These are phyloP conservation scores for Peromyscus maniculatus DNA, from an alignment of 2,113 vertebrate species.

Conservation along the genomic window DNA sequence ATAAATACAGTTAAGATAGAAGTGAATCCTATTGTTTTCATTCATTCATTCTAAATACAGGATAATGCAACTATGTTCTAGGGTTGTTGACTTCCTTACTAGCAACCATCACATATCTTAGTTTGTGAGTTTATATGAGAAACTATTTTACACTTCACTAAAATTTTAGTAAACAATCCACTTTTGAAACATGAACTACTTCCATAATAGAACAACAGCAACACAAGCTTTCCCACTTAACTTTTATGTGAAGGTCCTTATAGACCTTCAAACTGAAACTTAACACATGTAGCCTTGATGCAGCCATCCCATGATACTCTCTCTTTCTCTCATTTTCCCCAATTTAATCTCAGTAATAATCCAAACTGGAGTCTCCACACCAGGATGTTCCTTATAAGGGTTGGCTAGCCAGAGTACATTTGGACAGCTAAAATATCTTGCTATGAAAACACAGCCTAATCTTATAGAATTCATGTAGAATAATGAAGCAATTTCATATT, in stretches of 20 bases:
- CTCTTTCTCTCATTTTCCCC: neutral
- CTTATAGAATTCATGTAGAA: constrained; percentile 16
- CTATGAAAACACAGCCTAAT: neutral
- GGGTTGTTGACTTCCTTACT: neutral
- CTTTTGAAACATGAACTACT: constrained; percentile 36
- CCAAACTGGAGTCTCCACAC: neutral
- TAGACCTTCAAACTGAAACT: neutral
- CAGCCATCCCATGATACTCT: neutral
- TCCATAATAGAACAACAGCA: neutral
- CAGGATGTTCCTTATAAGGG: constrained; percentile 5
- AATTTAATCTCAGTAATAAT: neutral
- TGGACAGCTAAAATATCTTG: neutral
- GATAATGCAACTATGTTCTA: neutral
- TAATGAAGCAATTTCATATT: neutral
- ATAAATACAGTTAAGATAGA: neutral
- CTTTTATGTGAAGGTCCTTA: neutral
- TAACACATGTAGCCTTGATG: neutral
- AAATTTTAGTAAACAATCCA: neutral
- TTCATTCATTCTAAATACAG: neutral
- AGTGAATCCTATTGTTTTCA: neutral
- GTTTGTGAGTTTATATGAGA: neutral
- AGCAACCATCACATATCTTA: neutral
- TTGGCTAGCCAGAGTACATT: constrained; percentile 30
- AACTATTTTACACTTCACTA: neutral
- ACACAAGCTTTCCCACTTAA: neutral